Evolutionary conservation across 2,888 invertebrate species (phyloP).

Genomic region (Nephrocerus scutellatus): DNA sequence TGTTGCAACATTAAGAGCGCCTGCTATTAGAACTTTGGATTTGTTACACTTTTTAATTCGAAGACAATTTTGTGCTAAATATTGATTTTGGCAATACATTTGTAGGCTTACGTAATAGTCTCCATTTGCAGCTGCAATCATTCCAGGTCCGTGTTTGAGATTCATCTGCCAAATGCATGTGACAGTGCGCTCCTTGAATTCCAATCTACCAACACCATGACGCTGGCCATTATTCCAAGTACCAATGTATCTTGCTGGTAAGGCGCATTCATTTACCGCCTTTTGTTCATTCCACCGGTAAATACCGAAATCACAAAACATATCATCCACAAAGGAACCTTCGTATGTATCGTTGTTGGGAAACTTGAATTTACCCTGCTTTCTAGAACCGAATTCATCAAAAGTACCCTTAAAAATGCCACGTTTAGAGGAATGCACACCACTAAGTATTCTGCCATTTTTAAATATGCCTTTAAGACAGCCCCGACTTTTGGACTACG

Average conservation of each 20-base stretch:
- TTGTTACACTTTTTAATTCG: background rate
- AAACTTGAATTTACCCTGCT: conserved; percentile 8
- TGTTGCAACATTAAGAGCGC: no score
- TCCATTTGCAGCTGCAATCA: conserved; percentile 13
- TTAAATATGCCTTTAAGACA: conserved; percentile 7
- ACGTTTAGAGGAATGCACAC: conserved; percentile 1
- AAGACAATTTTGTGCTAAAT: background rate
- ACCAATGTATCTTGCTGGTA: conserved; percentile 11
- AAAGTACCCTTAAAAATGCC: conserved; percentile 12
- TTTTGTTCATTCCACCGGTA: conserved; percentile 11
- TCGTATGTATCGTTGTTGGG: conserved; percentile 12
- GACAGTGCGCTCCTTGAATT: conserved; percentile 1
- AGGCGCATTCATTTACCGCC: background rate
- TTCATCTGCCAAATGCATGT: conserved; percentile 11
- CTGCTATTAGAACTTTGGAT: no score
- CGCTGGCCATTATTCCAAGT: conserved; percentile 12
- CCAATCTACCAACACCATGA: conserved; percentile 5
- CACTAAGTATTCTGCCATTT: conserved; percentile 1
- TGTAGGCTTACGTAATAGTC: conserved; percentile 6
- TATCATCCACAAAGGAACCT: conserved; percentile 7
- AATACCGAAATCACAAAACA: conserved; percentile 9
- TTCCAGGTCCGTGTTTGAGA: conserved; percentile 9
- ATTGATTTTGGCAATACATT: conserved; percentile 8
- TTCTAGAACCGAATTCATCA: background rate
- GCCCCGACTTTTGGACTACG: conserved; percentile 6